Evolutionary conservation across 1,140 invertebrate species (phyloP).

Genomic region (Brachystomella parvula): DNA sequence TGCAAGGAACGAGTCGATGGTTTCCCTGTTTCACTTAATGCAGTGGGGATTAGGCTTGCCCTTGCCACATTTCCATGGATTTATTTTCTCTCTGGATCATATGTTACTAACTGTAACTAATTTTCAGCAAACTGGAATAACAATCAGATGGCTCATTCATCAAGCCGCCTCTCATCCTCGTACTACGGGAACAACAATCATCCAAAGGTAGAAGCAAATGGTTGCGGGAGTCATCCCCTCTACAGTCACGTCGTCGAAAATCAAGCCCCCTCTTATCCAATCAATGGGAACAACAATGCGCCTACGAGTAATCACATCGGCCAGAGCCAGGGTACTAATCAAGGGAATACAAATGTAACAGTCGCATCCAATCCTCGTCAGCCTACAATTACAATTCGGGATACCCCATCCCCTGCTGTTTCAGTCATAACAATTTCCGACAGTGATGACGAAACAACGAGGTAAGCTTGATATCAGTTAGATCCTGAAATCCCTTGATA

Average conservation of each 20-base stretch:
- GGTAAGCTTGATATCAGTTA: too few relatives aligned
- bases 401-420: conserved; percentile 87
- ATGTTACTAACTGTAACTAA: not conserved
- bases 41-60: too few relatives aligned
- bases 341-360: conserved; percentile 39
- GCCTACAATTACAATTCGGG: conserved; percentile 77
- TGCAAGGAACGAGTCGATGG: too few relatives aligned
- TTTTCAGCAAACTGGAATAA: conserved; percentile 35
- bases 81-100: not conserved
- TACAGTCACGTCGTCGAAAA: conserved; percentile 9
- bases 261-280: conserved; percentile 11
- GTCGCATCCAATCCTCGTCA: conserved; percentile 42
- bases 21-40: too few relatives aligned
- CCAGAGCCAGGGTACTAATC: conserved; percentile 28
- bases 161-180: conserved; percentile 19
- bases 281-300: conserved; percentile 42
- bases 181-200: conserved; percentile 19
- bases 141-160: conserved; percentile 32
- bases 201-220: conserved; percentile 28
- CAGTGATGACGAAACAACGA: conserved; percentile 75
- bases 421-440: conserved; percentile 95
- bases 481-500: too few relatives aligned
- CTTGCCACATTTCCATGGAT: too few relatives aligned
- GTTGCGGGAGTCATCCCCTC: too few relatives aligned
- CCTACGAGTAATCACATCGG: conserved; percentile 46